Evolutionary conservation across 2,888 invertebrate genomes (phyloP).

Genomic region (Tenthredo amoena): DNA sequence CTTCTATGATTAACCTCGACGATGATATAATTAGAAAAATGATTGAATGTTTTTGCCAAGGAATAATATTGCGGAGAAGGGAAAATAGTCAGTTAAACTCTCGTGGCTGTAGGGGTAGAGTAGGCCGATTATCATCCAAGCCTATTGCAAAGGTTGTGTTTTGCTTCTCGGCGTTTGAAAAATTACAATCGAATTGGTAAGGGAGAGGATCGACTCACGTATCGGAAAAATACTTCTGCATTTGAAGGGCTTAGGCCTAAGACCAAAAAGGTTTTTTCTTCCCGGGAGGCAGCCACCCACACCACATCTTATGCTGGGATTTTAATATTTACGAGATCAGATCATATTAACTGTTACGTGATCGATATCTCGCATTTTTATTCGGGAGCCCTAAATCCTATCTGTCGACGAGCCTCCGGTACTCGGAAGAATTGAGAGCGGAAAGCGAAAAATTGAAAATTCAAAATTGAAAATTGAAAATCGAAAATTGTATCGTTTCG

Average conservation of each 20-base stretch:
- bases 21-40: neutral
- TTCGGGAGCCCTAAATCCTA: neutral
- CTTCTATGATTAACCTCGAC: neutral
- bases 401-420: constrained; percentile 10
- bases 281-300: neutral
- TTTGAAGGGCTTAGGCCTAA: constrained; percentile 25
- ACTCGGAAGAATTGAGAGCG: constrained; percentile 10
- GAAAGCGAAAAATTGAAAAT: constrained; percentile 27
- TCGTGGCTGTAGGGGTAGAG: neutral
- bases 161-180: constrained; percentile 14
- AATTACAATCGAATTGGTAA: constrained; percentile 8
- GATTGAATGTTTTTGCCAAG: neutral
- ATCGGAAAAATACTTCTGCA: constrained; percentile 20
- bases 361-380: constrained; percentile 26
- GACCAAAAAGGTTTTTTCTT: constrained; percentile 21
- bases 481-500: constrained; percentile 1
- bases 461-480: constrained; percentile 21
- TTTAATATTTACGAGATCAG: constrained; percentile 40
- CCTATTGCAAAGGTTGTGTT: neutral
- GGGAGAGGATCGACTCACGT: neutral
- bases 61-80: neutral
- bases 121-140: neutral
- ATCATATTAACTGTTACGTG: constrained; percentile 28
- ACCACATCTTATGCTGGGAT: constrained; percentile 29
- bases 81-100: neutral